Evolutionary conservation across 2,113 vertebrate species (phyloP), one percentile per base, ranked within the genome.

Genomic region (Probosciger aterrimus): DNA sequence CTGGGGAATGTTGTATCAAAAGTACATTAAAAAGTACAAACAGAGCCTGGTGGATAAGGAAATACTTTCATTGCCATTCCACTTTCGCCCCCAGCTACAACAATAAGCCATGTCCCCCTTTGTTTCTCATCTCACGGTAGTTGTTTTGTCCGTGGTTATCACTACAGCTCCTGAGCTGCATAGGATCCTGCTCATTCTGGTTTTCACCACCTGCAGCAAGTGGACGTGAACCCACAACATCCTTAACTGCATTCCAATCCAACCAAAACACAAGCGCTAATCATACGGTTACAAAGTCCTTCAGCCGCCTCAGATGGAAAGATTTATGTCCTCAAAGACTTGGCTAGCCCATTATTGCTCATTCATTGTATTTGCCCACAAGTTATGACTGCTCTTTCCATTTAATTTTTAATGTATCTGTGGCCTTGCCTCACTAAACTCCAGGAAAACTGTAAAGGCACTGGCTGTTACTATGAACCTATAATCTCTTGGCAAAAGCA

Each of bases 201-300:
- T 93, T 96, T 95, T 94, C 64, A 96, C 95, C 87, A 92, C 92
- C 87, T 94, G 82, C 90, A 95, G 86, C 95, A 67, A 96, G 82
- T 28, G 50, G 82, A 94, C 18, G 0, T 74, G 84, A 96, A 83
- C 67, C 91, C 91, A 84, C 91, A 96, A 86, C 91, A 82, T 94
- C 94, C 92, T 86, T 69, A 92, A 82, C 87, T 88, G 46, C 95
- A 77, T 97, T 95, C 93, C 87, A 64, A 63, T 77, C 91, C 96
- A 95, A 95, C 95, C 89, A 77, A 95, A 96, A 95, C 76, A 86
- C 77, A 55, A 44, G 57, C 8, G 6, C 68, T 95, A 95, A 95
- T 95, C 94, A 55, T 14, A 81, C 3, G 0, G 96, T 94, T 95
- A 91, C 95, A 91, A 94, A 95, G 94, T 95, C 95, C 89, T 97